Evolutionary conservation across 2,113 vertebrate species (phyloP).

Genomic region (Semicossyphus pulcher): DNA sequence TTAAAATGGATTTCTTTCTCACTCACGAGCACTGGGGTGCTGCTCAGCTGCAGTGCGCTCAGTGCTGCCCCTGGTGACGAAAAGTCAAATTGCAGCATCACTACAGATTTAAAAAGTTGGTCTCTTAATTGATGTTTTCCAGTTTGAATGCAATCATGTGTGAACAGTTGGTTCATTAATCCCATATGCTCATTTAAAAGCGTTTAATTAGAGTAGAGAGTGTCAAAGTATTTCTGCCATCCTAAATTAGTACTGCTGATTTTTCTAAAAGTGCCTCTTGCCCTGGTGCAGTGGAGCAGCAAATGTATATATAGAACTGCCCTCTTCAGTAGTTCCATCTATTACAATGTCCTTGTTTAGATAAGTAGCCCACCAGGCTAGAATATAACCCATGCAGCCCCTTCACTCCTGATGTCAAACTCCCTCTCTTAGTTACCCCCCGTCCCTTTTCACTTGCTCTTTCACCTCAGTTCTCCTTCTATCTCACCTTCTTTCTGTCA

Average conservation of each 20-base stretch:
- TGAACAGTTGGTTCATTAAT: no score
- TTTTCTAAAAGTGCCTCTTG: neutral
- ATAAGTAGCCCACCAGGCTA: conserved; percentile 14
- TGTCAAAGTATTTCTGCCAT: no score
- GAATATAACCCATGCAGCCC: conserved; percentile 6
- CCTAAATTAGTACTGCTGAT: no score
- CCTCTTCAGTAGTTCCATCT: conserved; percentile 1
- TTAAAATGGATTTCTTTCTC: no score
- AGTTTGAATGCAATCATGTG: no score
- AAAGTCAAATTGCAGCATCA: no score
- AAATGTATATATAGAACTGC: conserved; percentile 2
- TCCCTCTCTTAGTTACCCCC: conserved; percentile 1
- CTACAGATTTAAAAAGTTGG: no score
- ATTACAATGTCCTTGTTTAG: conserved; percentile 31
- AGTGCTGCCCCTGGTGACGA: neutral
- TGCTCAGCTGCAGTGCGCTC: no score
- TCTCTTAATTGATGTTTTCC: no score
- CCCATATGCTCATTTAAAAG: no score
- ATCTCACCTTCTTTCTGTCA: conserved; percentile 13
- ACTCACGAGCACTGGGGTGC: no score
- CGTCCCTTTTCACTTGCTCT: conserved; percentile 21
- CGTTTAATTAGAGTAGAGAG: no score
- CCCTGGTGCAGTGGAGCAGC: conserved; percentile 18
- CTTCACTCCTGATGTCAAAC: conserved; percentile 1
- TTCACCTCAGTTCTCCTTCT: conserved; percentile 34